A percentile compares a stretch with the other conserved stretches of the same genome.
These are phyloP conservation scores for Drosophila sucinea DNA, from an alignment of 1,140 invertebrate genomes.

Conservation along the genomic window DNA sequence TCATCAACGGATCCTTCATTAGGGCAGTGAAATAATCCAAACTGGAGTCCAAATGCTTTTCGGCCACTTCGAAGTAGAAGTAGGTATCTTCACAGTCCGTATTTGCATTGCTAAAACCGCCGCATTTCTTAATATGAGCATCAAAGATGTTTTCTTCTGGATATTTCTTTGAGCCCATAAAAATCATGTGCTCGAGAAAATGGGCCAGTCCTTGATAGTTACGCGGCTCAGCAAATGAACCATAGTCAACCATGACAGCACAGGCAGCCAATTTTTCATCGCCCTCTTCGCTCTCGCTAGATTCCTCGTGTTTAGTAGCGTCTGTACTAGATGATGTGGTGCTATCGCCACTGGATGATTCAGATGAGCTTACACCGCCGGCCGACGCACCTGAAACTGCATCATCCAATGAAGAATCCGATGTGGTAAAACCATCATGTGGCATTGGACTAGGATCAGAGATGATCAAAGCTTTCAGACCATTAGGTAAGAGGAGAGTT, in stretches of 20 bases:
- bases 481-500: slow-evolving; percentile 87
- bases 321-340: slow-evolving; percentile 47
- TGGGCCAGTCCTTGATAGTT: slow-evolving; percentile 95
- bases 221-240: slow-evolving; percentile 87
- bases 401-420: slow-evolving; percentile 56
- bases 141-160: slow-evolving; percentile 94
- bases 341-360: slow-evolving; percentile 29
- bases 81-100: slow-evolving; percentile 93
- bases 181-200: slow-evolving; percentile 98
- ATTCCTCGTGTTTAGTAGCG: slow-evolving; percentile 81
- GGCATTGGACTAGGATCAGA: slow-evolving; percentile 84
- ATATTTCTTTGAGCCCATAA: slow-evolving; percentile 95
- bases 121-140: slow-evolving; percentile 90
- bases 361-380: slow-evolving; percentile 34
- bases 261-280: slow-evolving; percentile 87
- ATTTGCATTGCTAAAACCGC: slow-evolving; percentile 91
- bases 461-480: slow-evolving; percentile 87
- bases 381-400: slow-evolving; percentile 19
- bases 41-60: slow-evolving; percentile 88
- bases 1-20: slow-evolving; percentile 94
- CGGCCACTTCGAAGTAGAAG: slow-evolving; percentile 94
- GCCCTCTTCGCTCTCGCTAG: slow-evolving; percentile 73
- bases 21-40: slow-evolving; percentile 95
- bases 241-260: slow-evolving; percentile 88
- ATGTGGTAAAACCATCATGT: slow-evolving; percentile 70